phyloP scores from a whole-genome alignment of 2,113 vertebrate species.

The Lichenostomus cassidix region DNA sequence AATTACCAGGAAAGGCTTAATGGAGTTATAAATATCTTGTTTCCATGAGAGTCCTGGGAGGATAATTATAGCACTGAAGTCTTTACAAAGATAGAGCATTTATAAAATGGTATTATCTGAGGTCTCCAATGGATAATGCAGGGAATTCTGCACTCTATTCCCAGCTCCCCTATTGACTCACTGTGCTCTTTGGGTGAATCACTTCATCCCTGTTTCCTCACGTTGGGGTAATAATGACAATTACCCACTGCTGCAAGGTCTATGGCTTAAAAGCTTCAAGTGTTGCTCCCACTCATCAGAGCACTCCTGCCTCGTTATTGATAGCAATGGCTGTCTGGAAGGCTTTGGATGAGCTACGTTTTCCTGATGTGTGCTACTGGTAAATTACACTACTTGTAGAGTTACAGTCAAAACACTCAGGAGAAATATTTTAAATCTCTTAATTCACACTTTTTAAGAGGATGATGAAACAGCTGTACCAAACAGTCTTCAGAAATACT shows the following conservation, averaged over 20 bases:
- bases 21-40: conserved; percentile 68
- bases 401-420: not conserved
- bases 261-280: not conserved
- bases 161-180: conserved; percentile 9
- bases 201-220: conserved; percentile 5
- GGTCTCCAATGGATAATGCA: not conserved
- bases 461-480: not conserved
- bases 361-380: not conserved
- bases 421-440: not conserved
- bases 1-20: conserved; percentile 63
- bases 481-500: not conserved
- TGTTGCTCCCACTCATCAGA: not conserved
- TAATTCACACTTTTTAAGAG: not conserved
- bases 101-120: conserved; percentile 38
- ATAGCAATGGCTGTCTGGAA: not conserved
- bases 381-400: not conserved
- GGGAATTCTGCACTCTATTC: conserved; percentile 24
- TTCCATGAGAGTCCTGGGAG: conserved; percentile 64
- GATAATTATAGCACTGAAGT: conserved; percentile 64
- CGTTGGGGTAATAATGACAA: not conserved
- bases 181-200: not conserved
- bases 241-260: not conserved
- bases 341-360: not conserved
- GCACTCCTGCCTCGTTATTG: not conserved
- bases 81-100: conserved; percentile 51